A percentile compares a stretch with the other conserved stretches of the same genome.
Conservation (phyloP, 2,113 vertebrate species). For the Notarius quadriscutis region DNA sequence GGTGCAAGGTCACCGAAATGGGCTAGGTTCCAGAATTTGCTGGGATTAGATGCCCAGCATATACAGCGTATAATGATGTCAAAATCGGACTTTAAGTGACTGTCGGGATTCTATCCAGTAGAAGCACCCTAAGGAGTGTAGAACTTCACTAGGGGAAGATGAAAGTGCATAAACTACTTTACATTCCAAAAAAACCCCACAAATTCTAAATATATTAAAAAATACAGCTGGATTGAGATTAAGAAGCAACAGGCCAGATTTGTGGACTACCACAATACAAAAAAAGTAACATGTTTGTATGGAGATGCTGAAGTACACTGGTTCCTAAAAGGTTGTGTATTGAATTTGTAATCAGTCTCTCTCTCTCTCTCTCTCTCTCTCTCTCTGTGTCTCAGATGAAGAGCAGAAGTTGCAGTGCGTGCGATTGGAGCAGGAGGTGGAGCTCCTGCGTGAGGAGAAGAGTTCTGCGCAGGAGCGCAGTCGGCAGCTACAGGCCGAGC, state of each 20-base stretch:
- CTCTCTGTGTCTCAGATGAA: conserved; percentile 71
- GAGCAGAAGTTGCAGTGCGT: conserved; percentile 88
- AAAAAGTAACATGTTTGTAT: neutral
- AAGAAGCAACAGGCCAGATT: neutral
- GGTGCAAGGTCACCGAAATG: too few species aligned
- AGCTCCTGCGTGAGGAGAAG: conserved; percentile 80
- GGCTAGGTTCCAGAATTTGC: too few species aligned
- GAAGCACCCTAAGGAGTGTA: too few species aligned
- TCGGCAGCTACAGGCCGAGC: conserved; percentile 84
- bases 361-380: neutral
- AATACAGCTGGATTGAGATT: too few species aligned
- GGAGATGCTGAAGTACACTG: neutral
- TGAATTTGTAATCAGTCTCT: neutral
- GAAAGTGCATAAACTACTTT: too few species aligned
- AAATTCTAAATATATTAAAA: too few species aligned
- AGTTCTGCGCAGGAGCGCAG: conserved; percentile 79
- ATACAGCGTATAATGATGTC: too few species aligned
- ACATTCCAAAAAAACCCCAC: too few species aligned
- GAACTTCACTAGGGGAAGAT: too few species aligned
- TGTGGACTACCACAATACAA: neutral
- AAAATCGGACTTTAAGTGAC: too few species aligned
- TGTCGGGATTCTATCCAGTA: too few species aligned
- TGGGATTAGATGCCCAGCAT: too few species aligned
- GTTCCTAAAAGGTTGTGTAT: neutral
- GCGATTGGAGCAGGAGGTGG: conserved; percentile 82